Evolutionary conservation across 2,113 vertebrate species (phyloP), one percentile per base, ranked within the genome.

Genomic region (Heterochromis multidens): DNA sequence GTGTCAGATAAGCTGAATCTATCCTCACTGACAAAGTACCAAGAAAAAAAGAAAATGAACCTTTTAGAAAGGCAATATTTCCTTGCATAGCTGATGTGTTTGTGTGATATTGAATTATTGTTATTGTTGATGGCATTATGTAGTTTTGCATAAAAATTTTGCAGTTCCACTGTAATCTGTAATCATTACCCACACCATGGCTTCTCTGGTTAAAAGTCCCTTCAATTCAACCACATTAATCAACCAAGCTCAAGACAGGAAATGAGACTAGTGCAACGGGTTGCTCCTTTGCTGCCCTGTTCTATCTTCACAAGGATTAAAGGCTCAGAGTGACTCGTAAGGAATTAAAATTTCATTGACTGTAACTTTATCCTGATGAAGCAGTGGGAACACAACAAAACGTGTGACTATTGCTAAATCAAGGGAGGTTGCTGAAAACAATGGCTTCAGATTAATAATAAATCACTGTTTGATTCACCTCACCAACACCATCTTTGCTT

Each of bases 391-490:
- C 61, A 77, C 52, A 40, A 82, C 82, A 62, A 56, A 90, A 87
- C 16, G 31, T 63, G 70, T 83, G 77, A 79, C 83, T 86, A 29
- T 87, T 78, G 80, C 67, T 19, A 57, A 83, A 90, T 92, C 83
- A 86, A 79, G 43, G 79, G n/a, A 77, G 65, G 49, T 70, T 74
- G 84, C 84, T n/a, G 90, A 91, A 87, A 52, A 85, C 81, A 84
- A 5, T 49, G 56, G 59, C 81, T 87, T 77, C 60, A 84, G 87
- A 92, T 92, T 70, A 94, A 91, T 91, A 90, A 91, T 91, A 84
- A 82, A 89, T 91, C 70, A 74, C 52, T 14, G 43, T 87, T 88
- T 85, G 37, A 74, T 83, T 78, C 76, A 78, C 37, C 33, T 14
- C 46, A 35, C 23, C 65, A 11, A 17, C 77, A 17, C 27, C 82